Evolutionary conservation across 1,140 invertebrate species (phyloP), one percentile per base, ranked within the genome.

Genomic region (Orius insidiosus): DNA sequence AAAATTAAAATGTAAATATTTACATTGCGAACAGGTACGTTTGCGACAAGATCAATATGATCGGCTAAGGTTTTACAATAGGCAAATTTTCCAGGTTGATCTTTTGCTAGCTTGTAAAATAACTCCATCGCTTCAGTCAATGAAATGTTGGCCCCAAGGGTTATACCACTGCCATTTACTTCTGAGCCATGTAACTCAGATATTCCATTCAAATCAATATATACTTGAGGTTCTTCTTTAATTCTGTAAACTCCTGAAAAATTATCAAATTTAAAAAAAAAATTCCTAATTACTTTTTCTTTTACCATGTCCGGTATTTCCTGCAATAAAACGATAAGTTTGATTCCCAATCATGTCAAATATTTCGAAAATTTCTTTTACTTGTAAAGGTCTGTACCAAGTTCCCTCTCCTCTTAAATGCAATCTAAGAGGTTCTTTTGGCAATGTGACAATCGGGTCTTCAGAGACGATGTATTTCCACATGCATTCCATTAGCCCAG

Each of bases 181-280:
- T 60, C 58, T 10, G 67, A 54, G 1, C 64, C 59, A 53, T 69
- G 72, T 5, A 89, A 54, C 36, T 79, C 72, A 9, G 63, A 53
- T 19, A 88, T 69, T 9, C 68, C 71, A 33, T 74, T 75, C 15
- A 88, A 60, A 55, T 86, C 82, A 49, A 89, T 76, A 45, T 77
- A 75, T 37, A 76, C 62, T 50, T 75, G 60, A 7, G 67, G 65
- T 53, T 58, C 63, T 48, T 54, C 55, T 49, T 50, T 62, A 47
- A 60, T 61, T 53, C 66, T 66, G 57, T 75, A 81, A 11, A 81
- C 74, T 44, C 78, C 24, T 24, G 7, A 24, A 24, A 24, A 24
- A 24, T 24, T 24, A 24, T 3, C 24, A n/a, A n/a, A n/a, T n/a
- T n/a, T n/a, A n/a, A n/a, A n/a, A n/a, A n/a, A n/a, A n/a, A n/a